phyloP scores from a whole-genome alignment of 2,888 invertebrate species.

The Belgica antarctica region DNA sequence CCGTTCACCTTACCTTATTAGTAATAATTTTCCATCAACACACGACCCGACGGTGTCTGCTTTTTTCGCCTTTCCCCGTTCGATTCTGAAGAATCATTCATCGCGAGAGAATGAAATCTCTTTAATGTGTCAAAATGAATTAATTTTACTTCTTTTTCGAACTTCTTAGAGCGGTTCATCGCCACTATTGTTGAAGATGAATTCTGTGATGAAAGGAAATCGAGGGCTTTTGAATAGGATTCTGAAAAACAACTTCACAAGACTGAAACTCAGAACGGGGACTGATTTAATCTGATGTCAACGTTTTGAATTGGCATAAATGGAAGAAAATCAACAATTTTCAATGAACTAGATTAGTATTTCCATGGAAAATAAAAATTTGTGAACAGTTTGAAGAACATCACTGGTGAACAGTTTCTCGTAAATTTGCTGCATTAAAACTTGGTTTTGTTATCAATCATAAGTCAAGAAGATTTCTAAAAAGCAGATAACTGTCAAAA shows the following conservation, averaged over 20 bases:
- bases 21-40: slow-evolving; percentile 31
- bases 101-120: slow-evolving; percentile 11
- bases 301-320: too few relatives aligned
- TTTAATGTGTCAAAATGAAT: slow-evolving; percentile 38
- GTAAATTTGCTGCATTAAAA: too few relatives aligned
- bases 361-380: too few relatives aligned
- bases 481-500: slow-evolving; percentile 28
- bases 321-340: too few relatives aligned
- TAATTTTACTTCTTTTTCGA: not conserved
- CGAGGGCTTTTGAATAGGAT: not conserved
- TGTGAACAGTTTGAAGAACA: not conserved
- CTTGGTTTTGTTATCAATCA: slow-evolving; percentile 30
- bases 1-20: slow-evolving; percentile 22
- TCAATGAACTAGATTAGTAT: too few relatives aligned
- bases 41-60: slow-evolving; percentile 1
- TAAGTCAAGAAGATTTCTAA: slow-evolving; percentile 14
- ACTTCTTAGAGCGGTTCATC: slow-evolving; percentile 8
- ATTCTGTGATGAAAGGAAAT: slow-evolving; percentile 24
- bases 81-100: slow-evolving; percentile 11
- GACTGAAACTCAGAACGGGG: too few relatives aligned
- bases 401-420: not conserved
- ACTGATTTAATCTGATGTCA: too few relatives aligned
- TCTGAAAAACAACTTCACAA: not conserved
- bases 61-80: not conserved
- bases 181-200: slow-evolving; percentile 21